Conservation (phyloP, 2,113 vertebrate genomes). For the Promerops cafer region DNA sequence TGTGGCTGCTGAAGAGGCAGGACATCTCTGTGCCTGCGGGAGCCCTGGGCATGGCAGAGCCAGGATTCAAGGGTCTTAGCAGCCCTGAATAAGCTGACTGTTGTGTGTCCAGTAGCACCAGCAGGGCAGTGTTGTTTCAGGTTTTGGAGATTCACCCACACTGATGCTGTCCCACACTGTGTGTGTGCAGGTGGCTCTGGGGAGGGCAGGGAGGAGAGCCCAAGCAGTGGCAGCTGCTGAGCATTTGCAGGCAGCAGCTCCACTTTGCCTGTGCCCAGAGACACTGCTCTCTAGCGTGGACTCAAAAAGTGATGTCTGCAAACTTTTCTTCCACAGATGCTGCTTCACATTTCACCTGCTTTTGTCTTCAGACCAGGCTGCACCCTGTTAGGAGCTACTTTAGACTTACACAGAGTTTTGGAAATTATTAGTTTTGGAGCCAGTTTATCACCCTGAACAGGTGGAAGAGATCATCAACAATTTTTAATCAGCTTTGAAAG, state of each 20-base stretch:
- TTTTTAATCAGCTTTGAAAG: constrained; percentile 68
- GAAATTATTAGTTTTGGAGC: constrained; percentile 41
- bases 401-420: background rate
- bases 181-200: background rate
- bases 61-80: background rate
- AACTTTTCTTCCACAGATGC: background rate
- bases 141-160: background rate
- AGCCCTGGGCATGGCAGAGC: background rate
- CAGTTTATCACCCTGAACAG: constrained; percentile 49
- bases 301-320: background rate
- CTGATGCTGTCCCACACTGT: background rate
- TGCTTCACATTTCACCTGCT: background rate
- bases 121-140: background rate
- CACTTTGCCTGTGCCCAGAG: background rate
- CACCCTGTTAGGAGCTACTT: background rate
- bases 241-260: background rate
- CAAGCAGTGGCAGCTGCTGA: background rate
- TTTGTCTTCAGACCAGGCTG: background rate
- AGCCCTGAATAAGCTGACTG: background rate
- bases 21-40: background rate
- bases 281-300: background rate
- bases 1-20: background rate
- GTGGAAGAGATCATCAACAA: constrained; percentile 57
- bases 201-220: background rate
- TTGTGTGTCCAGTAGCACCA: background rate